Conservation (phyloP, 2,888 invertebrate species). For the Halictus ligatus region DNA sequence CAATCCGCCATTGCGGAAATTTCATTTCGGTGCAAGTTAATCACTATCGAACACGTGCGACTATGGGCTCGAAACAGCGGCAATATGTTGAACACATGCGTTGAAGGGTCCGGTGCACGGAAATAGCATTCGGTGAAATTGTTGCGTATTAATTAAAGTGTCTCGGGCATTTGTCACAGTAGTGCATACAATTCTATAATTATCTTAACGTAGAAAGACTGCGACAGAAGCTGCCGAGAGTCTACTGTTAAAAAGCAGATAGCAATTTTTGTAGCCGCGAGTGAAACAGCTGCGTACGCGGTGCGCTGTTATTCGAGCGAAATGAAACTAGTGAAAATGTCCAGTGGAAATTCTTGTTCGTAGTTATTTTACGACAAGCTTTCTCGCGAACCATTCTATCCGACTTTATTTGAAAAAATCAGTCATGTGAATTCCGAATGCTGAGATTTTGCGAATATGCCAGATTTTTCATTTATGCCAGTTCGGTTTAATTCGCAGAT, state of each 20-base stretch:
- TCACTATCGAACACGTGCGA: constrained; percentile 41
- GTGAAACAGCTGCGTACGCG: constrained; percentile 20
- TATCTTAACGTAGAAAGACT: constrained; percentile 30
- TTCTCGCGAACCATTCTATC: not conserved
- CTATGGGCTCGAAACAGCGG: constrained; percentile 27
- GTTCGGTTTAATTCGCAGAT: not conserved
- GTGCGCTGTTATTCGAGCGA: not conserved
- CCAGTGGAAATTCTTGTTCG: not conserved
- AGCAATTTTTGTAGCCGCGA: constrained; percentile 11
- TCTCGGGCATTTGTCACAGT: constrained; percentile 38
- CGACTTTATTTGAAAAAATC: no score
- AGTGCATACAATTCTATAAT: constrained; percentile 45
- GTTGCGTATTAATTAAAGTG: constrained; percentile 51
- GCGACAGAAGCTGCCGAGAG: not conserved
- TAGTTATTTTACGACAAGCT: not conserved
- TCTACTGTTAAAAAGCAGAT: constrained; percentile 25
- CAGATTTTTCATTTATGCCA: not conserved
- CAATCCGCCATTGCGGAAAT: constrained; percentile 24
- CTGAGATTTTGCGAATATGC: not conserved
- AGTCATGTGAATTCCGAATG: no score
- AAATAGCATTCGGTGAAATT: constrained; percentile 47
- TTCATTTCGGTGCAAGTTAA: constrained; percentile 44
- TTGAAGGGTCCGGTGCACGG: constrained; percentile 17
- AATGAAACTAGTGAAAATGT: constrained; percentile 34
- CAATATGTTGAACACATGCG: constrained; percentile 18